Evolutionary conservation across 1,140 invertebrate genomes (phyloP), one percentile per base, ranked within the genome.

Genomic region (Carposina sasakii): DNA sequence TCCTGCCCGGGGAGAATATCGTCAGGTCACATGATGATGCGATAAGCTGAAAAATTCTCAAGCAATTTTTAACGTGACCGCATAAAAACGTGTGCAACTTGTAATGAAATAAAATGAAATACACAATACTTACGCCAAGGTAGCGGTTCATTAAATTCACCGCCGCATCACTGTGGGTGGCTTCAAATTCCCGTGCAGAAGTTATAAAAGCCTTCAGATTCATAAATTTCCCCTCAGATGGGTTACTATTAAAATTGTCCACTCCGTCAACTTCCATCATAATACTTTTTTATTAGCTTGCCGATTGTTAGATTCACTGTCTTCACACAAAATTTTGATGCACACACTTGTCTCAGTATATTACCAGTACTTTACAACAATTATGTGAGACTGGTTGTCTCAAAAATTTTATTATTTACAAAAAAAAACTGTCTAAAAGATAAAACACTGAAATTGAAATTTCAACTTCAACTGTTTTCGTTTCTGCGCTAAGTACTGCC

Each of bases 121-220:
- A 15, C 5, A 21, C 1, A 48, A 51, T 16, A 71, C 73, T 72
- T 61, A 85, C 83, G 19, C 74, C 78, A 37, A 85, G 60, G 41
- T 76, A 75, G 31, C 76, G 67, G 36, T 68, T 85, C 78, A 86
- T 78, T 30, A 82, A 59, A 67, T 76, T 81, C 30, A 83, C 54
- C 52, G 77, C 68, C 45, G 72, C 60, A 60, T 86, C 81, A 58
- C 76, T 85, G 39, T 84, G 81, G 15, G 81, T 82, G 22, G 78
- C 73, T 48, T 83, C 77, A 60, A 83, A 85, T 55, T 86, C 81
- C 39, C 83, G 66, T 20, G 83, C 77, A 39, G 73, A 68, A 60
- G 57, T 76, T 30, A 84, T 78, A 66, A 85, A 85, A 37, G 74
- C 72, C 51, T 84, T 85, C 60, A 85, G 70, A 63, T 81, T 71